Conservation (phyloP, 2,113 vertebrate genomes). For the Podiceps cristatus region DNA sequence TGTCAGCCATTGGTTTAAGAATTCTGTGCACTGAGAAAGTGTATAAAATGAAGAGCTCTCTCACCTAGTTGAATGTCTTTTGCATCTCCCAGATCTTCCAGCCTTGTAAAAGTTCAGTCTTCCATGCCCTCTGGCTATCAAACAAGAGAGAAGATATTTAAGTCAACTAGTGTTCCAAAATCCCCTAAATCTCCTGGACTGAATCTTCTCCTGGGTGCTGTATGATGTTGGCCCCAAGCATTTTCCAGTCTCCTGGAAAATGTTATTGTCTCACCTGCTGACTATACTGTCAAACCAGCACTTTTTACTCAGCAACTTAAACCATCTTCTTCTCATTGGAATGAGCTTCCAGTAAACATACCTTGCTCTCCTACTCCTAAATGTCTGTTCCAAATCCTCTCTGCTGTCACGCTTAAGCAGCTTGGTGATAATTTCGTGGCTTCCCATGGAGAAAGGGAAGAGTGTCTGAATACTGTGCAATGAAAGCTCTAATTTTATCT, state of each 20-base stretch:
- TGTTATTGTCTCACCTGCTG: not conserved
- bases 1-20: not conserved
- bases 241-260: not conserved
- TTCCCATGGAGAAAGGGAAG: not conserved
- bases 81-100: not conserved
- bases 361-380: not conserved
- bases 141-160: not conserved
- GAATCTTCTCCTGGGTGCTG: not conserved
- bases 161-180: not conserved
- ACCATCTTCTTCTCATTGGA: not conserved
- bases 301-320: not conserved
- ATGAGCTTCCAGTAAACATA: not conserved
- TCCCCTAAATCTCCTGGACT: not conserved
- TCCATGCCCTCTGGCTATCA: not conserved
- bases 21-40: not conserved
- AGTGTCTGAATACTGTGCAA: not conserved
- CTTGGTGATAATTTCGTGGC: not conserved
- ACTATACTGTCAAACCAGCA: not conserved
- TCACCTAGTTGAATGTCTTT: not conserved
- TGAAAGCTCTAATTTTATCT: not conserved
- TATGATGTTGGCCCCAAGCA: not conserved
- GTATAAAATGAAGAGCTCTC: not conserved
- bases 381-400: conserved; percentile 11
- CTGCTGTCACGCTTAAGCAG: not conserved
- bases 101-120: not conserved